Percentiles rank a stretch among this genome's conserved stretches.
These are phyloP conservation scores for Luperina testacea DNA, from an alignment of 2,888 invertebrate genomes.

Conservation along the genomic window DNA sequence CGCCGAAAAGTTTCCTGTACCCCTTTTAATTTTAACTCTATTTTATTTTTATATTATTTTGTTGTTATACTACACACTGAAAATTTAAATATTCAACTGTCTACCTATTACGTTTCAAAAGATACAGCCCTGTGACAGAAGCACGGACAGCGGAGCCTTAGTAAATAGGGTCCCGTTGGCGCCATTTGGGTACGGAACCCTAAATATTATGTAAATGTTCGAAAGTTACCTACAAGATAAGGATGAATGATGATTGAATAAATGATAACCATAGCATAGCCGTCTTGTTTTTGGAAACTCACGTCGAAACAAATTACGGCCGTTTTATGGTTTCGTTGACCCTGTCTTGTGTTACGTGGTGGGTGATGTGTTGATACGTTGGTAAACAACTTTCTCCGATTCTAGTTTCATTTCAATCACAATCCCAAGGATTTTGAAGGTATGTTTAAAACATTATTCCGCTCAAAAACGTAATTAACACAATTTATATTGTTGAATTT, in stretches of 20 bases:
- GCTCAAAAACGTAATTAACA: not conserved
- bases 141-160: too few species aligned
- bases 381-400: conserved; percentile 41
- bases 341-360: conserved; percentile 33
- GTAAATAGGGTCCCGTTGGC: not conserved
- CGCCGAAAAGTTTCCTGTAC: not conserved
- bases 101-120: not conserved
- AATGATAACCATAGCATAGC: conserved; percentile 6
- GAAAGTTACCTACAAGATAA: not conserved
- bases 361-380: conserved; percentile 37
- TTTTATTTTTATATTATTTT: not conserved
- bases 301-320: conserved; percentile 19
- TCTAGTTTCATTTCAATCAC: not conserved
- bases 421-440: not conserved
- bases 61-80: not conserved
- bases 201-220: conserved; percentile 5
- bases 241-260: not conserved
- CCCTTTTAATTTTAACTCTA: not conserved
- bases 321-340: conserved; percentile 55
- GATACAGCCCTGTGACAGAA: not conserved
- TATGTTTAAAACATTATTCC: not conserved
- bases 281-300: conserved; percentile 38
- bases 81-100: not conserved
- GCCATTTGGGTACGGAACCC: not conserved
- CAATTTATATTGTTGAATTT: not conserved